Conservation (phyloP, 2,797 vertebrate species). For the Hippopotamyrus pictus region DNA sequence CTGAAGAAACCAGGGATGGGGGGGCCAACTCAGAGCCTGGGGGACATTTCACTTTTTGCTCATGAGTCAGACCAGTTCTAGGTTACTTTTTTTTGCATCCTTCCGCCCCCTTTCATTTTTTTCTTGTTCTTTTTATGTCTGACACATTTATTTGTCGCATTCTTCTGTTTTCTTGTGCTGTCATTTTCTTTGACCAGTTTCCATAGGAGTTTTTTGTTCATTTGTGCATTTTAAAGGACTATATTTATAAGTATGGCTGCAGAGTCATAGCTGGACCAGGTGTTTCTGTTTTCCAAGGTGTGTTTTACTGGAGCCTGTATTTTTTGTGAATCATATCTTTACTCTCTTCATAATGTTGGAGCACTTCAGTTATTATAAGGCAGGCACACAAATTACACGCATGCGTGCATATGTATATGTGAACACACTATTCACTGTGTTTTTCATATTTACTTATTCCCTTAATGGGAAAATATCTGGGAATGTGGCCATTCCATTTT, state of each 20-base stretch:
- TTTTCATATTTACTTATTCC: not conserved
- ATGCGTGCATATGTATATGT: not conserved
- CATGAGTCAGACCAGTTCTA: not conserved
- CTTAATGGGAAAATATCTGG: not conserved
- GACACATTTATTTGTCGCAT: not conserved
- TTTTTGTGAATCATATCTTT: not conserved
- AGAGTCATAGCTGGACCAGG: not conserved
- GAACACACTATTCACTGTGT: not conserved
- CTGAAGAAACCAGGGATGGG: not conserved
- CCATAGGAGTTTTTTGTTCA: not conserved
- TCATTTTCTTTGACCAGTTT: not conserved
- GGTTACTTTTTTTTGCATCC: not conserved
- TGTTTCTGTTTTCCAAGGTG: not conserved
- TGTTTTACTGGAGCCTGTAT: not conserved
- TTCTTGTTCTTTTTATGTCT: not conserved
- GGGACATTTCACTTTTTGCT: not conserved
- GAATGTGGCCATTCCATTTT: conserved; percentile 59
- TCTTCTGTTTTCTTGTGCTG: not conserved
- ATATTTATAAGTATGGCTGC: not conserved
- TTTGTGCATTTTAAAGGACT: not conserved
- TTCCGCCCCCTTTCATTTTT: not conserved
- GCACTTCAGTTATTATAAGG: not conserved
- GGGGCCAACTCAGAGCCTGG: not conserved
- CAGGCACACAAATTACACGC: not conserved
- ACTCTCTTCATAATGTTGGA: not conserved